Conservation (phyloP, 2,113 vertebrate genomes). For the Leuciscus idus region DNA sequence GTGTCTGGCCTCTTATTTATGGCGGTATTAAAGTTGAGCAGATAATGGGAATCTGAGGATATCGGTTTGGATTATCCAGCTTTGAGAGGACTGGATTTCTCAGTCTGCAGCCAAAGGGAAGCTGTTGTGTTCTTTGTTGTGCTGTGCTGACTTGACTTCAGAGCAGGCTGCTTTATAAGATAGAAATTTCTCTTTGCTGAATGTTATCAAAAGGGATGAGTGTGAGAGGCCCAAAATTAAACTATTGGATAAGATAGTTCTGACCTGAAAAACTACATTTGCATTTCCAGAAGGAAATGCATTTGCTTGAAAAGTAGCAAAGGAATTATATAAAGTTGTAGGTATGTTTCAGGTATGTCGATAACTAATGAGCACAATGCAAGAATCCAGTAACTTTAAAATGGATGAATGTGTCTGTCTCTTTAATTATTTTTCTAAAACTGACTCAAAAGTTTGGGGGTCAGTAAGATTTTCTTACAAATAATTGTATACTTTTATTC, state of each 20-base stretch:
- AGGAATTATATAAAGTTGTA: not conserved
- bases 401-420: not conserved
- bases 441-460: not conserved
- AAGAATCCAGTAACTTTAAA: not conserved
- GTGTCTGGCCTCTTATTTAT: constrained; percentile 18
- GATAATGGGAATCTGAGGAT: constrained; percentile 64
- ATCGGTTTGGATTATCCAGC: constrained; percentile 62
- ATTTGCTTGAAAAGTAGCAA: not conserved
- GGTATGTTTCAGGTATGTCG: not conserved
- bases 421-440: not conserved
- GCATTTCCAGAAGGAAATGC: not conserved
- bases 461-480: too few relatives aligned
- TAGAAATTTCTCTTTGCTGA: constrained; percentile 11
- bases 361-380: not conserved
- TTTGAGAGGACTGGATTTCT: constrained; percentile 35
- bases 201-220: constrained; percentile 24
- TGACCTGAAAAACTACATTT: not conserved
- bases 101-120: constrained; percentile 19
- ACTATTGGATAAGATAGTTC: not conserved
- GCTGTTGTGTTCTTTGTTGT: constrained; percentile 58
- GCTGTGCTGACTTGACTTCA: constrained; percentile 60
- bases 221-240: not conserved
- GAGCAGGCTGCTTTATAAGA: constrained; percentile 15
- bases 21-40: constrained; percentile 24
- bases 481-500: not conserved